These are phyloP conservation scores for Etheostoma perlongum DNA, from an alignment of 2,797 vertebrate species.

Conservation along the genomic window DNA sequence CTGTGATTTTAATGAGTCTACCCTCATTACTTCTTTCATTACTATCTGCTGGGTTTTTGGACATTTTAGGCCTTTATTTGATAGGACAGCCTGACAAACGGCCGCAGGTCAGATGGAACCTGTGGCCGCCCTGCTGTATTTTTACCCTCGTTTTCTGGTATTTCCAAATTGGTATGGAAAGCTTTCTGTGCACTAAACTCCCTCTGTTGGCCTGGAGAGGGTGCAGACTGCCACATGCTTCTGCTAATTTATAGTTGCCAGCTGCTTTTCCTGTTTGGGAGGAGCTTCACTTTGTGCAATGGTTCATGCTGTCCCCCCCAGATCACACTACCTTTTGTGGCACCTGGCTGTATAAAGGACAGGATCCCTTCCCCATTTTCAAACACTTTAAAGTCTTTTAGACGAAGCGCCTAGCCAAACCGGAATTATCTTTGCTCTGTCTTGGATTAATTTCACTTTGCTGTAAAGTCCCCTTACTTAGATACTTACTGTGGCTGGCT, in stretches of 20 bases:
- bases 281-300: neutral
- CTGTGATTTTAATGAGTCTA: neutral
- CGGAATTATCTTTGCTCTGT: neutral
- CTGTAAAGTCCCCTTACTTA: constrained; percentile 1
- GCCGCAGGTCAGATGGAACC: too few species aligned
- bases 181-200: constrained; percentile 8
- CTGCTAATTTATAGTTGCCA: constrained; percentile 23
- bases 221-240: constrained; percentile 22
- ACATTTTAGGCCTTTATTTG: too few species aligned
- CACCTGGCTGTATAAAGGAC: neutral
- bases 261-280: constrained; percentile 19
- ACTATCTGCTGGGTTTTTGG: neutral
- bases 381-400: neutral
- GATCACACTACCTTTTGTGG: neutral
- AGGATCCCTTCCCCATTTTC: neutral
- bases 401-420: neutral
- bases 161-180: constrained; percentile 8
- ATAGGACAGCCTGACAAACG: too few species aligned
- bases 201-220: constrained; percentile 22
- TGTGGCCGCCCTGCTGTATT: too few species aligned
- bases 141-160: neutral
- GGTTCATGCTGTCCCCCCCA: neutral
- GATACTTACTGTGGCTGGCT: neutral
- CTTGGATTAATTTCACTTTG: constrained; percentile 3
- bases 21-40: neutral